A percentile compares a stretch with the other conserved stretches of the same genome.
Conservation (phyloP, 23 tunicate genomes). For the Phallusia fumigata region DNA sequence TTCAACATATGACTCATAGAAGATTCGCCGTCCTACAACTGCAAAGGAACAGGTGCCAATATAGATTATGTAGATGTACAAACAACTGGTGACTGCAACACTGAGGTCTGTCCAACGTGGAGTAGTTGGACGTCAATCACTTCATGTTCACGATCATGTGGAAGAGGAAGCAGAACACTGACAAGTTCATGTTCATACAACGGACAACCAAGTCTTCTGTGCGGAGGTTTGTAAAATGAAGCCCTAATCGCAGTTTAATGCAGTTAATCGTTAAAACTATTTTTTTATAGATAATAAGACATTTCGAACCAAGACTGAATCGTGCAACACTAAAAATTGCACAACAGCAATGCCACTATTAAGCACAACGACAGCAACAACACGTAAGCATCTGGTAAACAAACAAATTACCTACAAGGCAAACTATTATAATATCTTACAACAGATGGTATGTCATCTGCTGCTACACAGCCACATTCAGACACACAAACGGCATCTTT, state of each 20-base stretch:
- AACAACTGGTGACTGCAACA: constrained; percentile 16
- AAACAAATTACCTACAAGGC: not conserved
- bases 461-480: not conserved
- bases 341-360: constrained; percentile 1
- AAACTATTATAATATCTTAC: no score
- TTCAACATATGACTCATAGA: not conserved
- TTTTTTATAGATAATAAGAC: not conserved
- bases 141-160: constrained; percentile 9
- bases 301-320: not conserved
- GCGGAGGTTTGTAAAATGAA: constrained; percentile 13
- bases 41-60: constrained; percentile 8
- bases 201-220: not conserved
- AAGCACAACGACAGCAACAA: not conserved
- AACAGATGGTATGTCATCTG: not conserved
- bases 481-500: not conserved
- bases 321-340: not conserved
- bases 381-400: not conserved
- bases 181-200: constrained; percentile 6
- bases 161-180: not conserved
- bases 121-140: not conserved
- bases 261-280: no score
- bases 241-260: no score
- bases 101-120: constrained; percentile 23
- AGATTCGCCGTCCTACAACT: constrained; percentile 9
- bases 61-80: not conserved